Base-by-base conservation (phyloP, 2,113 vertebrate genomes). In the Ictalurus punctatus region DNA sequence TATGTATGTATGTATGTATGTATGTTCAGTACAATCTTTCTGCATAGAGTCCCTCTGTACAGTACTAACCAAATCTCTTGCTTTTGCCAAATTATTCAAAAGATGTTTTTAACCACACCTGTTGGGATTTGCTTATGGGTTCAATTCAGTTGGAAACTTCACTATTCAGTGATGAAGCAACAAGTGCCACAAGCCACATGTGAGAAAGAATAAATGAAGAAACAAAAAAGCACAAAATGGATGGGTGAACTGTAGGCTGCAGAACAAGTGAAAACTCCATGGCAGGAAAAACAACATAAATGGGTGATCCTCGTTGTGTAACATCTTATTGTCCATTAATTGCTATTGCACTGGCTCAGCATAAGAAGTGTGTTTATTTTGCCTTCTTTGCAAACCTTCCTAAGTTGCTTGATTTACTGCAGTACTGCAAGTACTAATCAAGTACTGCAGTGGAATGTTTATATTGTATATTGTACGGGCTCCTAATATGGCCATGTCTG, bases 401-500 rank as follows among this genome's bases (percentile, higher is more conserved):
- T 6, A 34, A 21, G 27, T 56, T 56, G 27, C 48, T 56, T 30
- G 65, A 85, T 85, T 85, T 73, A 85, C 44, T 85, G 44, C 44
- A 54, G 63, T 10, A 25, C 63, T 40, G 56, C n/a, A n/a, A n/a
- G n/a, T n/a, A n/a, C n/a, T n/a, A n/a, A n/a, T n/a, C n/a, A n/a
- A n/a, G n/a, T n/a, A n/a, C n/a, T n/a, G n/a, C n/a, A n/a, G n/a
- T 83, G 25, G 17, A 54, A 54, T 73, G 84, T 85, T 73, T 56
- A 85, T 23, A 14, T 56, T 56, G 25, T 54, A 37, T 85, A 73
- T 54, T 56, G 84, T 56, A 56, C 74, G 16, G 17, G 52, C 65
- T 59, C 69, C 78, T 85, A 73, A 85, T 71, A 85, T 85, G 84
- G 84, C n/a, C 65, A 85, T 56, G 30, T 58, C 81, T 34, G 65